Percentiles rank a stretch among this genome's conserved stretches.
Evolutionary conservation across 1,140 invertebrate genomes (phyloP).

Genomic region (Temnothorax curvispinosus): DNA sequence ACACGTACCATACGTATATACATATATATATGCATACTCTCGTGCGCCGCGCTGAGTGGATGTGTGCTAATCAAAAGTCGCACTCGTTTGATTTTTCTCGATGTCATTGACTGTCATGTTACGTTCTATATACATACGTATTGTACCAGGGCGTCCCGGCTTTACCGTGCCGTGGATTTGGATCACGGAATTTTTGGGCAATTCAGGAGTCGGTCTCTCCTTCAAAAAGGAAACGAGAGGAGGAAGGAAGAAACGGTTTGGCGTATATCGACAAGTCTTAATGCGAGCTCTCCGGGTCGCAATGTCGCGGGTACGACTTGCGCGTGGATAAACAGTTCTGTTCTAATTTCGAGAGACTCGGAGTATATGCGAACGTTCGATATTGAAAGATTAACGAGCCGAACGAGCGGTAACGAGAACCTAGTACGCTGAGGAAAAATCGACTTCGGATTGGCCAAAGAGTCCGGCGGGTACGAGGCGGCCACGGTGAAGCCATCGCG

Average conservation of each 20-base stretch:
- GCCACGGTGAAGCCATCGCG: background rate
- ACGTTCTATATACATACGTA: slow-evolving; percentile 71
- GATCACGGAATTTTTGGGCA: background rate
- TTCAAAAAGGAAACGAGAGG: background rate
- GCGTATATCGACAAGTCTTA: background rate
- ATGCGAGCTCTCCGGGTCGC: background rate
- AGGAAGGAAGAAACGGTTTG: background rate
- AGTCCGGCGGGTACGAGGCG: background rate
- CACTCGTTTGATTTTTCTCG: slow-evolving; percentile 82
- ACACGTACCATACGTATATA: slow-evolving; percentile 1
- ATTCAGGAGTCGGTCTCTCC: slow-evolving; percentile 35
- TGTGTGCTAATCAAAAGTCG: slow-evolving; percentile 80
- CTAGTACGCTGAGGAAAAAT: slow-evolving; percentile 21
- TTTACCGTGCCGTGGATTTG: background rate
- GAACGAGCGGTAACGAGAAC: background rate
- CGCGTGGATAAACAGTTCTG: too few relatives aligned
- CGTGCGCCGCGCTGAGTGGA: slow-evolving; percentile 74
- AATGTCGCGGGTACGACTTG: background rate
- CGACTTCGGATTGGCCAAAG: slow-evolving; percentile 12
- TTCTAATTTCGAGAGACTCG: background rate
- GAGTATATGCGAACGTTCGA: background rate
- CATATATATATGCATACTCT: slow-evolving; percentile 34
- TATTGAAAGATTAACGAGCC: background rate
- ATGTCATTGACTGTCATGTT: slow-evolving; percentile 81
- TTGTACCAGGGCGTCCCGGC: slow-evolving; percentile 61